A percentile compares a stretch with the other conserved stretches of the same genome.
Evolutionary conservation across 2,113 vertebrate species (phyloP).

Genomic region (Colinus virginianus): DNA sequence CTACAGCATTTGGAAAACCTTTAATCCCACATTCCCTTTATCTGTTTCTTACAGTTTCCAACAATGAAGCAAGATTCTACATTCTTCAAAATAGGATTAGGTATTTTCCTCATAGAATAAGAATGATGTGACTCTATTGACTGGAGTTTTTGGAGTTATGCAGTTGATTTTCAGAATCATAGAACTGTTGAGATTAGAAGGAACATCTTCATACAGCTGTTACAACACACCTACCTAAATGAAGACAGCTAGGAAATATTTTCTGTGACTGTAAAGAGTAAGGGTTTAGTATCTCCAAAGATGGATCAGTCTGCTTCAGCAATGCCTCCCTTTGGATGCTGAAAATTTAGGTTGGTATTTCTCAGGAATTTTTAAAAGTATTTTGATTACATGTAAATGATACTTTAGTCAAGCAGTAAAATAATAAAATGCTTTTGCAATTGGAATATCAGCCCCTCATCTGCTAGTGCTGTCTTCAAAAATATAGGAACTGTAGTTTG

Average conservation of each 20-base stretch:
- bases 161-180: not conserved
- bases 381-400: not conserved
- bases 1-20: not conserved
- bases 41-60: not conserved
- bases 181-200: not conserved
- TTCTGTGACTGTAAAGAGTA: too few relatives aligned
- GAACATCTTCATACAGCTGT: not conserved
- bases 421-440: not conserved
- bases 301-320: too few relatives aligned
- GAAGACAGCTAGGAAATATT: fast-evolving
- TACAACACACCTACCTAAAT: not conserved
- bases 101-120: not conserved
- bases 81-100: not conserved
- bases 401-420: not conserved
- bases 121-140: not conserved
- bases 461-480: not conserved
- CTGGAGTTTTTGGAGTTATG: fast-evolving
- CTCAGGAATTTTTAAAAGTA: not conserved
- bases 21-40: not conserved
- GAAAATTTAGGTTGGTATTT: not conserved
- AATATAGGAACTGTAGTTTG: not conserved
- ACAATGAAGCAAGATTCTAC: not conserved
- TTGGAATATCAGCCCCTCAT: not conserved
- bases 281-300: not conserved
- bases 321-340: not conserved